phyloP scores from a whole-genome alignment of 2,888 invertebrate species.

The Hemithea aestivaria region DNA sequence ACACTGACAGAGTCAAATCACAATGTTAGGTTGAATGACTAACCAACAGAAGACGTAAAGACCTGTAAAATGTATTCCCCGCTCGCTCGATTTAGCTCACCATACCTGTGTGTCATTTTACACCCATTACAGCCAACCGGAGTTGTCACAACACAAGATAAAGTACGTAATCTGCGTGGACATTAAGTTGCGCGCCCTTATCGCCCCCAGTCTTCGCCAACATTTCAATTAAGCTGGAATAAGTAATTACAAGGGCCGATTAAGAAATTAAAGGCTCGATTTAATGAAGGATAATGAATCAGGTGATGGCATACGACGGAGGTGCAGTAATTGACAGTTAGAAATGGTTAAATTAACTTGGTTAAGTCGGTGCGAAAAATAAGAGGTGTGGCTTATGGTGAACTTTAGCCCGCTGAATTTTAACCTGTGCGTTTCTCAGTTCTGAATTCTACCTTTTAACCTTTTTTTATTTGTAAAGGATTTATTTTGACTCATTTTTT shows the following conservation, averaged over 20 bases:
- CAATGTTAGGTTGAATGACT: too few relatives aligned
- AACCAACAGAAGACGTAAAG: too few relatives aligned
- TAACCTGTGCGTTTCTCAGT: too few relatives aligned
- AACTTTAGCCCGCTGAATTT: too few relatives aligned
- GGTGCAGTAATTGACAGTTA: constrained; percentile 50
- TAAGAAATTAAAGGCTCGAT: constrained; percentile 59
- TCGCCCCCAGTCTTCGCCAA: constrained; percentile 46
- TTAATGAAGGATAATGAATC: constrained; percentile 53
- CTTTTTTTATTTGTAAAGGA: too few relatives aligned
- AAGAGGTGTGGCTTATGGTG: too few relatives aligned
- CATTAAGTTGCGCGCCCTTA: constrained; percentile 57
- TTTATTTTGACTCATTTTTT: too few relatives aligned
- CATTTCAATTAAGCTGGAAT: constrained; percentile 66
- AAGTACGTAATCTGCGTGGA: constrained; percentile 42
- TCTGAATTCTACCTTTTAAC: too few relatives aligned
- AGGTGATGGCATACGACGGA: constrained; percentile 54
- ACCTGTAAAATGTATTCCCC: too few relatives aligned
- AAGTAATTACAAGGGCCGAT: constrained; percentile 33
- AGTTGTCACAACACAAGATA: constrained; percentile 46
- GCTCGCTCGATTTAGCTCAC: too few relatives aligned
- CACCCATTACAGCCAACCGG: constrained; percentile 36
- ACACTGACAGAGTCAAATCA: too few relatives aligned
- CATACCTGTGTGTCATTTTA: constrained; percentile 35
- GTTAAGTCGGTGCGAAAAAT: too few relatives aligned
- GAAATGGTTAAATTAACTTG: constrained; percentile 18